phyloP scores from a whole-genome alignment of 2,888 invertebrate species.

The Drosophila yooni region DNA sequence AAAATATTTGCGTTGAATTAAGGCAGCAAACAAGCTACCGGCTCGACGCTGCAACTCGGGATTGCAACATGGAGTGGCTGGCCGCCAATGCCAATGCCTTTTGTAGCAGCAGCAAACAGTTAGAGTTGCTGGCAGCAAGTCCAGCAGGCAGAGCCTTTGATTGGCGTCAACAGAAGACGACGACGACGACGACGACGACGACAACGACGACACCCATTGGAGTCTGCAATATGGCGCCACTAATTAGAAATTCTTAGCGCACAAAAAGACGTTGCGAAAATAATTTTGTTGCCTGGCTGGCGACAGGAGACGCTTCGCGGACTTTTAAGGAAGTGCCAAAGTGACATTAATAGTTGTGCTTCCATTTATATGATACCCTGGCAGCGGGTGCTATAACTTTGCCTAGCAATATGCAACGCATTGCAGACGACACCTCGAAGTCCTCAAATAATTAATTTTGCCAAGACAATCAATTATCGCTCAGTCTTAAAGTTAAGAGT shows the following conservation, averaged over 20 bases:
- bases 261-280: slow-evolving; percentile 65
- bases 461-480: background rate
- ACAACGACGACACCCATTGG: slow-evolving; percentile 65
- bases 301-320: slow-evolving; percentile 57
- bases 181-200: slow-evolving; percentile 20
- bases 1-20: slow-evolving; percentile 79
- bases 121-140: slow-evolving; percentile 52
- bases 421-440: background rate
- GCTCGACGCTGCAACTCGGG: slow-evolving; percentile 34
- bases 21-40: slow-evolving; percentile 76
- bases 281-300: slow-evolving; percentile 63
- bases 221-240: slow-evolving; percentile 78
- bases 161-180: slow-evolving; percentile 56
- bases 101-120: slow-evolving; percentile 60
- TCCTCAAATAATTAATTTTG: background rate
- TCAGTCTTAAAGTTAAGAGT: background rate
- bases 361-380: slow-evolving; percentile 43
- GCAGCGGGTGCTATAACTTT: background rate
- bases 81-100: slow-evolving; percentile 49
- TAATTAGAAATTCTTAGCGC: slow-evolving; percentile 79
- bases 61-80: slow-evolving; percentile 31
- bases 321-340: slow-evolving; percentile 78
- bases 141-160: slow-evolving; percentile 46
- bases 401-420: background rate
- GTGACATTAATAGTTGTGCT: slow-evolving; percentile 78